Conservation (phyloP, 2,888 invertebrate genomes). For the Chironomus riparius region DNA sequence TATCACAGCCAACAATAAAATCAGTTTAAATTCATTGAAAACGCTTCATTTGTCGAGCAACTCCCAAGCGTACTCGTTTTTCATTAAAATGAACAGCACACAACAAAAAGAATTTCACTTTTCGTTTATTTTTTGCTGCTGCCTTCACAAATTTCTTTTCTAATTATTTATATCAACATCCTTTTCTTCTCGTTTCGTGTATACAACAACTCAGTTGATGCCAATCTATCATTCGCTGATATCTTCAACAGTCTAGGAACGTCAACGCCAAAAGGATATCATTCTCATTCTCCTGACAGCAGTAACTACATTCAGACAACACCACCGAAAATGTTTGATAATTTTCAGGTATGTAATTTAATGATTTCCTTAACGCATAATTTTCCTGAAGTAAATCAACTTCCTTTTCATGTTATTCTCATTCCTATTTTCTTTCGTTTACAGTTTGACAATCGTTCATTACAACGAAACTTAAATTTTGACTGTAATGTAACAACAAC, state of each 20-base stretch:
- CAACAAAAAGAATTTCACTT: no score
- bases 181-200: not conserved
- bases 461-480: conserved; percentile 44
- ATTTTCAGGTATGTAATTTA: conserved; percentile 17
- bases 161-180: not conserved
- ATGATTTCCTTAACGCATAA: conserved; percentile 7
- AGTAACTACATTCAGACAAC: conserved; percentile 2
- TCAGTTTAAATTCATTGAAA: no score
- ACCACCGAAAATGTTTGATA: conserved; percentile 11
- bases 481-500: conserved; percentile 40
- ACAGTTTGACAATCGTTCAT: conserved; percentile 41
- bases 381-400: not conserved
- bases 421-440: conserved; percentile 14
- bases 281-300: not conserved
- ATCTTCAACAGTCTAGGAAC: not conserved
- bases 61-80: no score
- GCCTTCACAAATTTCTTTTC: not conserved
- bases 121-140: no score
- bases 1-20: no score
- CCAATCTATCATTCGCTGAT: conserved; percentile 7
- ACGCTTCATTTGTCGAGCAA: no score
- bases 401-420: not conserved
- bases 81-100: no score
- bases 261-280: conserved; percentile 6
- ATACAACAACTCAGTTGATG: not conserved